phyloP scores from a whole-genome alignment of 1,140 invertebrate genomes.

The Caenorhabditis tropicalis region DNA sequence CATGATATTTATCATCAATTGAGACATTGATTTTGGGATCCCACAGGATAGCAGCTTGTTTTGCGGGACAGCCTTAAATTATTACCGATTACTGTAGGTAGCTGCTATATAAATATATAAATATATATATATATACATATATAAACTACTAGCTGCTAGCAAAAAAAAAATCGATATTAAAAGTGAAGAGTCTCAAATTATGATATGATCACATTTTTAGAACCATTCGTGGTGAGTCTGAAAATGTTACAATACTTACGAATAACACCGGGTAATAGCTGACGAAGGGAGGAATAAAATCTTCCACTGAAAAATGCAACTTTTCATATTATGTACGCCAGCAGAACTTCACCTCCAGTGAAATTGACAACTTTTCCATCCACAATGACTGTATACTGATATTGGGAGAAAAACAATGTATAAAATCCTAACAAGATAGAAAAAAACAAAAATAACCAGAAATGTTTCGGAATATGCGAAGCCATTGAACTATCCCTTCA shows the following conservation, averaged over 20 bases:
- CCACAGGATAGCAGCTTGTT: background rate
- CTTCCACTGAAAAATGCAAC: background rate
- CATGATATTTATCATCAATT: background rate
- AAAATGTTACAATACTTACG: background rate
- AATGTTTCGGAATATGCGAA: background rate
- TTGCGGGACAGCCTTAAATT: background rate
- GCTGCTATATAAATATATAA: too few relatives aligned
- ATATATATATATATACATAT: background rate
- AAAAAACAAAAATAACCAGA: background rate
- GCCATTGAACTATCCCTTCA: background rate
- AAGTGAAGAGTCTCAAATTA: background rate
- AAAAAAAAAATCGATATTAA: background rate
- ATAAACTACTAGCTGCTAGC: background rate
- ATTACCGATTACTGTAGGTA: too few relatives aligned
- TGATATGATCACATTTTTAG: too few relatives aligned
- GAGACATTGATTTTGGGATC: constrained; percentile 20
- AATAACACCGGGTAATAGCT: background rate
- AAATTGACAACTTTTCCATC: constrained; percentile 9
- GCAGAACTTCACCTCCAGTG: background rate
- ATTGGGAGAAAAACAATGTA: background rate
- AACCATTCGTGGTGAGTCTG: too few relatives aligned
- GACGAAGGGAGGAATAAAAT: background rate
- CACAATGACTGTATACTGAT: background rate
- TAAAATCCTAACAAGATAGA: background rate
- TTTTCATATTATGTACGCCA: background rate